A percentile compares a stretch with the other conserved stretches of the same genome.
phyloP scores from a whole-genome alignment of 2,113 vertebrate species.

The Pterophyllum scalare region DNA sequence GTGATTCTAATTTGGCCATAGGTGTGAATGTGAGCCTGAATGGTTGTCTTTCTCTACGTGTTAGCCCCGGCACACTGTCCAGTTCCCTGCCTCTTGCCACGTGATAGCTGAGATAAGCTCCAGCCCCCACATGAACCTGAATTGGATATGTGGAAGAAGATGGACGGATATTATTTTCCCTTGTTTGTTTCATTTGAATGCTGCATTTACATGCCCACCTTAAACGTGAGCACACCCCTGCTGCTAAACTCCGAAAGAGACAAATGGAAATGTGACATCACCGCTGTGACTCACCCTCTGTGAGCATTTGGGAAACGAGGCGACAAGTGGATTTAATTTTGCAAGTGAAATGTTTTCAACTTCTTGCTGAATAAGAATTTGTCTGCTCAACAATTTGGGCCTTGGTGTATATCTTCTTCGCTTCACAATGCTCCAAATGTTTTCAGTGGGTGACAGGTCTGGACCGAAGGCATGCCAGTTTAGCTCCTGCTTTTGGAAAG shows the following conservation, averaged over 20 bases:
- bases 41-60: no score
- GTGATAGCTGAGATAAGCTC: neutral
- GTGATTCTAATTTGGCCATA: no score
- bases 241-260: neutral
- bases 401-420: rapidly evolving
- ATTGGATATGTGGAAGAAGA: neutral
- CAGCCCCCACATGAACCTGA: neutral
- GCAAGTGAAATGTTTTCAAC: neutral
- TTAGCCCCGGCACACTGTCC: neutral
- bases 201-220: neutral
- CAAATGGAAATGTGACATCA: no score
- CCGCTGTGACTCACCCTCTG: neutral
- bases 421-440: neutral
- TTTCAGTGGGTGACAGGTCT: neutral
- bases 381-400: neutral
- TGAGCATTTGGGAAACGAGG: neutral
- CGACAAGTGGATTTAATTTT: neutral
- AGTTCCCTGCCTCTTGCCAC: neutral
- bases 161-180: rapidly evolving
- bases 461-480: neutral
- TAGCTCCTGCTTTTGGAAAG: neutral
- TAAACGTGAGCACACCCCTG: neutral
- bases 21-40: no score
- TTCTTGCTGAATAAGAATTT: neutral
- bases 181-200: rapidly evolving